These are phyloP conservation scores for Phlogophora meticulosa DNA, from an alignment of 2,888 invertebrate genomes.

Conservation along the genomic window DNA sequence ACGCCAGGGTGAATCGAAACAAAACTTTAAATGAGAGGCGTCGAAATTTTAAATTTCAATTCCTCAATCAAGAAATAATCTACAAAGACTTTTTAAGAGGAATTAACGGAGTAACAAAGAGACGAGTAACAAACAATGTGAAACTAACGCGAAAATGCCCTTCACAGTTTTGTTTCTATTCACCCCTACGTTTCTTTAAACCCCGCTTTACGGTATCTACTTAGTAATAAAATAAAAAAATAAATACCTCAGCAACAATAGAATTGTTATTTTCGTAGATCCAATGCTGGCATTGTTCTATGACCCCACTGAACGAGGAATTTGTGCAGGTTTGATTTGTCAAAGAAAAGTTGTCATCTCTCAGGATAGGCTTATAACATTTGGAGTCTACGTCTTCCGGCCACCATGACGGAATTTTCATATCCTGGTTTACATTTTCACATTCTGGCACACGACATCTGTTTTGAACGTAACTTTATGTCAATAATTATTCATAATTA, in stretches of 20 bases:
- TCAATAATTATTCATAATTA: not conserved
- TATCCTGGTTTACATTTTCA: constrained; percentile 64
- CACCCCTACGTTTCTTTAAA: no score
- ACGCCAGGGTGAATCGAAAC: no score
- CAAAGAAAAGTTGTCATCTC: constrained; percentile 62
- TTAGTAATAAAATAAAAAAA: no score
- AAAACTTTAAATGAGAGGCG: no score
- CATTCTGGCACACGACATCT: constrained; percentile 83
- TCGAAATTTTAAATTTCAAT: no score
- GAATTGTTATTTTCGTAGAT: constrained; percentile 82
- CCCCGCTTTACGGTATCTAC: no score
- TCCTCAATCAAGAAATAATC: no score
- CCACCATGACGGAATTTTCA: constrained; percentile 78
- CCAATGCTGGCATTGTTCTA: constrained; percentile 81
- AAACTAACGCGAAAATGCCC: no score
- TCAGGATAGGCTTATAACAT: constrained; percentile 77
- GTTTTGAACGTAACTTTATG: constrained; percentile 49
- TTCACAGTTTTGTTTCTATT: no score
- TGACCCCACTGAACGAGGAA: constrained; percentile 70
- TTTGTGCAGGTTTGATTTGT: constrained; percentile 76
- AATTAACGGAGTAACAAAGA: no score
- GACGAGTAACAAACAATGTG: no score
- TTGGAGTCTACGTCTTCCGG: constrained; percentile 75
- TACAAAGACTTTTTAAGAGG: no score
- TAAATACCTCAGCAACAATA: constrained; percentile 77